Base-by-base conservation (phyloP, 2,797 vertebrate species). In the Knipowitschia caucasica region DNA sequence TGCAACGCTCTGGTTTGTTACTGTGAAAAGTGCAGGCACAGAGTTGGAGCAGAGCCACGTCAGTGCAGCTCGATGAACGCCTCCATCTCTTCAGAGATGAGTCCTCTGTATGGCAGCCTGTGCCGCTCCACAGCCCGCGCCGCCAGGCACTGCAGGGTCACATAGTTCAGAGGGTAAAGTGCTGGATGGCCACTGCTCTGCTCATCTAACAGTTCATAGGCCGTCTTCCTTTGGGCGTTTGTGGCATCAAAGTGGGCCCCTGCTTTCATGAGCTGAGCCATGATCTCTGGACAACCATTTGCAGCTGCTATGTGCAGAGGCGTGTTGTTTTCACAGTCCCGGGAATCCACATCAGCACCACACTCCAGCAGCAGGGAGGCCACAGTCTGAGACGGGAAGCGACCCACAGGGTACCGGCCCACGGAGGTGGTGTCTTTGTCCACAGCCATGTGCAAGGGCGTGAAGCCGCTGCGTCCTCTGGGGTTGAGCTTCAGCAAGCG, bases 131-230 rank as follows among this genome's bases (percentile, higher is more conserved):
- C 88, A 7, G 93, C 92, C 1, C 94, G 93, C 33, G 96, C 95
- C 0, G 96, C 95, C 85, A 98, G 93, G 90, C 95, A 98, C 93
- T 98, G 96, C 67, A 98, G 92, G 65, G 92, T 95, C 77, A 96
- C 64, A 43, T 97, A 90, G 77, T 92, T 95, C 75, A 98, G 92
- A 0, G 96, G 94, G 81, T 92, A 93, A 58, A 98, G 84, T 38
- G 89, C 86, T 36, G 93, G 92, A 67, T 91, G 92, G 43, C 91
- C 91, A 26, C 92, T 85, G 67, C 93, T 91, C 82, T 92, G 92
- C 84, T 94, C 93, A 0, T 97, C 95, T 74, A 97, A 84, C 77
- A 98, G 90, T 85, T 97, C 92, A 0, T 92, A 94, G 30, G 96
- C 92, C 0, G 92, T 95, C 86, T 94, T 95, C 85, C 90, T 91